Base-by-base conservation (phyloP, 2,888 invertebrate species). In the Amblyteles armatorius region DNA sequence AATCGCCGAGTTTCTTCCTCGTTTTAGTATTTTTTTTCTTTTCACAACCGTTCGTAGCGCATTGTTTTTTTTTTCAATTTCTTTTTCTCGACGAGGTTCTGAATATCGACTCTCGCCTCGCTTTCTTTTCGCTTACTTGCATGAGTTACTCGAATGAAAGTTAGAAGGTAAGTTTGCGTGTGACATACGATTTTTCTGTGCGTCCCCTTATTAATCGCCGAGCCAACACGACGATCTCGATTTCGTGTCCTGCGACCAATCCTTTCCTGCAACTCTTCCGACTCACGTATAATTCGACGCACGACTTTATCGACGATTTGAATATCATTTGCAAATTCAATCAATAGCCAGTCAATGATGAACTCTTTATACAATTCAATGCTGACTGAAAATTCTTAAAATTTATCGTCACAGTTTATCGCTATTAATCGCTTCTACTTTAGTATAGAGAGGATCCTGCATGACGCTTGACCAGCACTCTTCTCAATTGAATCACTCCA, bases 401-500 rank as follows among this genome's bases (percentile, higher is more conserved):
- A 60, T 60, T 2, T 6, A 60, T 60, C 5, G 7, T 60, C 29
- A 13, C 11, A 5, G 5, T 16, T 16, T 29, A 60, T 29, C 7
- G 52, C 26, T 60, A 1, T 16, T 69, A 65, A 29, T 52, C 19
- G 19, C 11, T 80, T 71, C 40, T 5, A 29, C 29, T 48, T 68
- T 19, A 44, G n/a, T 50, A 68, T 69, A 79, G 57, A 36, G 22
- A 73, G 79, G 16, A 63, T 79, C 91, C 88, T 85, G 91, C 91
- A 91, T 91, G 91, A 84, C 76, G 91, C 91, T 91, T 90, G 48
- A 87, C 48, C 33, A 57, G 88, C 86, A 86, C 79, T 87, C 87
- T 87, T 82, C 22, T 55, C 29, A 79, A 78, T 77, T 52, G 7
- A 71, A 68, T 69, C 60, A 79, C 74, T 80, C 63, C n/a, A 74